Percentiles rank a stretch among this genome's conserved stretches.
Conservation (phyloP, 2,113 vertebrate genomes). For the Notarius quadriscutis region DNA sequence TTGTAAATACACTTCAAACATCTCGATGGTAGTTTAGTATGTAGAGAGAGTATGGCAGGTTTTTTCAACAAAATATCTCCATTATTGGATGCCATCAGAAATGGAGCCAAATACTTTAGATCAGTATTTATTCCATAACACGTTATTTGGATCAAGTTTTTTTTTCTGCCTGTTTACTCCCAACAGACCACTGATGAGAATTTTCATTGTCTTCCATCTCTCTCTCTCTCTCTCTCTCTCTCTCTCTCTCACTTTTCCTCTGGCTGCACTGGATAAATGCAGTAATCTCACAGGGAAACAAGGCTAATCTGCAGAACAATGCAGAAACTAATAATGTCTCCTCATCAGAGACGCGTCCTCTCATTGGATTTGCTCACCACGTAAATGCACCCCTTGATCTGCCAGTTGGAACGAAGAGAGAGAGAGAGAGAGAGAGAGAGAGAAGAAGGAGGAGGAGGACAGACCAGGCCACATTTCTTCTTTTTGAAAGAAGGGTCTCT, state of each 20-base stretch:
- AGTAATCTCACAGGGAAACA: slow-evolving; percentile 46
- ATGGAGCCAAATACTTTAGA: slow-evolving; percentile 38
- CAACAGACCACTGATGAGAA: slow-evolving; percentile 19
- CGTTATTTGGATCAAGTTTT: slow-evolving; percentile 41
- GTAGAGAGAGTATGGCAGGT: slow-evolving; percentile 39
- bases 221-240: slow-evolving; percentile 25
- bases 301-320: slow-evolving; percentile 50
- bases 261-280: slow-evolving; percentile 32
- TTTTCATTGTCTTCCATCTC: not conserved
- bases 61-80: slow-evolving; percentile 49
- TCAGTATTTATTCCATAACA: slow-evolving; percentile 29
- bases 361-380: slow-evolving; percentile 73
- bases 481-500: not conserved
- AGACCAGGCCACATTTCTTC: not conserved
- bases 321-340: slow-evolving; percentile 47
- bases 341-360: slow-evolving; percentile 23
- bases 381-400: slow-evolving; percentile 89
- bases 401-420: slow-evolving; percentile 73
- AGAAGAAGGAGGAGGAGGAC: not conserved
- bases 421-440: slow-evolving; percentile 23
- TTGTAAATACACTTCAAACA: slow-evolving; percentile 58
- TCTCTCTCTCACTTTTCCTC: slow-evolving; percentile 17
- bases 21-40: slow-evolving; percentile 49
- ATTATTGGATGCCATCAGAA: slow-evolving; percentile 46
- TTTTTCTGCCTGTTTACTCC: slow-evolving; percentile 13